Conservation (phyloP, 2,797 vertebrate species). For the Sebastes steindachneri region DNA sequence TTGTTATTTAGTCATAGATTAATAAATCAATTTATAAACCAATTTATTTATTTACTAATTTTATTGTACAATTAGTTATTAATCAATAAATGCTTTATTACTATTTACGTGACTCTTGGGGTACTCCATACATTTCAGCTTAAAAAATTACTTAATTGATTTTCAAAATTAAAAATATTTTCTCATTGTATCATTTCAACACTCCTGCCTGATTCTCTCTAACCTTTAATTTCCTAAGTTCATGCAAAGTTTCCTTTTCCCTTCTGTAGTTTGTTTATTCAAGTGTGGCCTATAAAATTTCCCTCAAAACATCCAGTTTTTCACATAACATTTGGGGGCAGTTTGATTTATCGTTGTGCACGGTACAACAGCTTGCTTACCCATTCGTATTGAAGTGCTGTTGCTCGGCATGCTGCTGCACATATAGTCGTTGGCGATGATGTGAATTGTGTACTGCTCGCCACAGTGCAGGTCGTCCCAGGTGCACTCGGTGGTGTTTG, state of each 20-base stretch:
- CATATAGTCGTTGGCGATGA: conserved; percentile 67
- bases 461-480: conserved; percentile 82
- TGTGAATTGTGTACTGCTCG: conserved; percentile 73
- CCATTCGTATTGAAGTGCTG: conserved; percentile 76
- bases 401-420: conserved; percentile 80
- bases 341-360: neutral
- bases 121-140: neutral
- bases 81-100: no score
- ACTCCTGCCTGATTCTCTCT: neutral
- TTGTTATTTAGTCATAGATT: no score
- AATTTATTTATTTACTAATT: no score
- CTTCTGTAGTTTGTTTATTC: neutral
- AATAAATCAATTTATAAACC: no score
- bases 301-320: neutral
- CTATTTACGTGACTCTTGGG: no score
- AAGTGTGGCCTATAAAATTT: neutral
- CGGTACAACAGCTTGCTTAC: conserved; percentile 47
- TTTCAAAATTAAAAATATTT: neutral
- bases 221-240: neutral
- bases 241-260: neutral
- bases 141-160: neutral
- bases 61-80: neutral
- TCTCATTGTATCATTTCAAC: neutral
- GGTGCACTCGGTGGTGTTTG: conserved; percentile 70
- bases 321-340: fast-evolving